Evolutionary conservation across 1,140 invertebrate genomes (phyloP), one percentile per base, ranked within the genome.

Genomic region (Zaprionus taronus): DNA sequence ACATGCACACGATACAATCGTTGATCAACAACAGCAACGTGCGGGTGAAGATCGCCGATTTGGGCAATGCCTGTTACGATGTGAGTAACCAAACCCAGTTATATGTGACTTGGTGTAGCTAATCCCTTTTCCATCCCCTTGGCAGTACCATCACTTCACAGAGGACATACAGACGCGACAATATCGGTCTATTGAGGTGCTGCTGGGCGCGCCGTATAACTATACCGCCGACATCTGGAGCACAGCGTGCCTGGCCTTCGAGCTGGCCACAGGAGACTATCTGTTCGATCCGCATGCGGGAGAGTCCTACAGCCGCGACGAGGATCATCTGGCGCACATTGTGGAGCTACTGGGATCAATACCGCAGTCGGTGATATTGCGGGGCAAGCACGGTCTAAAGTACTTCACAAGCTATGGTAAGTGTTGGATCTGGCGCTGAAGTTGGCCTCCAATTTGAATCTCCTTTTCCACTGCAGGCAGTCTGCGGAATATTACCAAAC

Each of bases 41-140:
- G 60, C 95, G 97, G 87, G 97, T 98, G 5, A 99, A 99, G 94
- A 98, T 99, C 93, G 99, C 99, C 62, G 99, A 99, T 95, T 94
- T 99, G 70, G 99, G 99, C 56, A 99, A 99, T 94, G 99, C 99
- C 36, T 99, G 99, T 93, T 99, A 99, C 98, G 97, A 93, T 74
- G 92, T 93, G 67, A 92, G 92, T 92, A 47, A n/a, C 3, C 41
- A 11, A 9, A 17, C 1, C 6, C 2, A 0, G 9, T n/a, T 17
- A 47, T 9, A 47, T 5, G 2, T 38, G 0, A 36, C 5, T 7
- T 3, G 3, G 4, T 11, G 12, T 6, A 11, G 31, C 4, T 22
- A 20, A 17, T 2, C 1, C 4, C n/a, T 22, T n/a, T 36, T 22
- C 6, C 11, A 20, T 20, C 5, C 11, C 3, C 6, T 64, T 0